Percentiles rank a stretch among this genome's conserved stretches.
These are phyloP conservation scores for Frankliniella fusca DNA, from an alignment of 2,888 invertebrate species.

Conservation along the genomic window DNA sequence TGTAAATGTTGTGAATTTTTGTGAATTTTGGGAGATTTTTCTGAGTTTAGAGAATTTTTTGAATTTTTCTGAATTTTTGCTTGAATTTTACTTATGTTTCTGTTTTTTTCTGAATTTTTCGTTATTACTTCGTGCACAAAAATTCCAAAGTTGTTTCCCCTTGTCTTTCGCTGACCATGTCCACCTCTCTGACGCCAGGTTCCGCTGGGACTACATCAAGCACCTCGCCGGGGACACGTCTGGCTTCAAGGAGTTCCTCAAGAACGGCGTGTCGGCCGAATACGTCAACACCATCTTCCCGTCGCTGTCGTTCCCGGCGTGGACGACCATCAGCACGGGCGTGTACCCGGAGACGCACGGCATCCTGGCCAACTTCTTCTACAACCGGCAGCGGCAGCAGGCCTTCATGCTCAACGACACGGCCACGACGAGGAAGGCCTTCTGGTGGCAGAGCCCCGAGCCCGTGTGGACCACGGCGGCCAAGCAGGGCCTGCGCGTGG, in stretches of 20 bases:
- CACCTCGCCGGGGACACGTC: background rate
- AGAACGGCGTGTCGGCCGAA: background rate
- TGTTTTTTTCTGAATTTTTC: background rate
- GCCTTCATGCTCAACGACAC: conserved; percentile 14
- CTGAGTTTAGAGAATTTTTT: too few species aligned
- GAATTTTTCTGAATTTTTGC: too few species aligned
- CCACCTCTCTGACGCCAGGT: background rate
- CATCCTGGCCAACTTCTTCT: conserved; percentile 26
- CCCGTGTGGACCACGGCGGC: background rate
- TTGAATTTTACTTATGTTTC: too few species aligned
- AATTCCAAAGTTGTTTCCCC: background rate
- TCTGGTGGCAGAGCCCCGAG: conserved; percentile 16
- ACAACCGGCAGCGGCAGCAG: background rate
- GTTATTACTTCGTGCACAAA: background rate
- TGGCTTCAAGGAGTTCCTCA: background rate
- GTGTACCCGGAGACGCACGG: conserved; percentile 25
- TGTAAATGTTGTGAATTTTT: too few species aligned
- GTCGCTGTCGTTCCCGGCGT: conserved; percentile 15
- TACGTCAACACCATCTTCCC: conserved; percentile 1
- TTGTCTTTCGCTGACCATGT: background rate
- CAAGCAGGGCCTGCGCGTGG: background rate
- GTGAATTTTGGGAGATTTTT: too few species aligned
- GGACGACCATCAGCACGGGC: conserved; percentile 1
- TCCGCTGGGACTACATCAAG: background rate
- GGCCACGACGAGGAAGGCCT: background rate